Percentiles rank a stretch among this genome's conserved stretches.
Conservation (phyloP, 2,888 invertebrate genomes). For the Liopterus haemorrhoidalis region DNA sequence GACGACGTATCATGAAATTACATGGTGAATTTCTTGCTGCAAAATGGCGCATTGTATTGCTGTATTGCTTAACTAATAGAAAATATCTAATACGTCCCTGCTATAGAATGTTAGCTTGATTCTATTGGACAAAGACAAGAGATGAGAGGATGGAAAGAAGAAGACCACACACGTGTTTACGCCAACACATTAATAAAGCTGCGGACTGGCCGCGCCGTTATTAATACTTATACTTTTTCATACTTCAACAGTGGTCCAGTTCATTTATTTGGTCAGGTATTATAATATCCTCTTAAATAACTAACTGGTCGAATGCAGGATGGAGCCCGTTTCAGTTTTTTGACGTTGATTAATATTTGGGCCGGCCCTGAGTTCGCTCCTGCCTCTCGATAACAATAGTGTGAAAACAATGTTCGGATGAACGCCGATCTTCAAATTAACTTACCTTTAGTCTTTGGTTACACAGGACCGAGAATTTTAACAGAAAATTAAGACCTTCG, state of each 20-base stretch:
- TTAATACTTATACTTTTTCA: slow-evolving; percentile 46
- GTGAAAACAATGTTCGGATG: slow-evolving; percentile 42
- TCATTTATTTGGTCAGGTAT: neutral
- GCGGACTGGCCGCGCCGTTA: slow-evolving; percentile 43
- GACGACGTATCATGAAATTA: too few relatives aligned
- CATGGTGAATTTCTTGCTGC: too few relatives aligned
- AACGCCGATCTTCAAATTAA: too few relatives aligned
- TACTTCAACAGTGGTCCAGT: slow-evolving; percentile 36
- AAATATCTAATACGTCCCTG: too few relatives aligned
- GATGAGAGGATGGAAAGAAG: slow-evolving; percentile 39
- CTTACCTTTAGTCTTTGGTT: too few relatives aligned
- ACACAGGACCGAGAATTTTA: too few relatives aligned
- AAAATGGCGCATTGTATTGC: too few relatives aligned
- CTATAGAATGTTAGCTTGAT: too few relatives aligned
- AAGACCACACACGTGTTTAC: slow-evolving; percentile 45
- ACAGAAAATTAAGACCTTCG: too few relatives aligned
- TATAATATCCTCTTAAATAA: too few relatives aligned
- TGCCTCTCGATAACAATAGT: slow-evolving; percentile 43
- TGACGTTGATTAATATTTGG: slow-evolving; percentile 46
- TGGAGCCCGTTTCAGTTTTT: slow-evolving; percentile 37
- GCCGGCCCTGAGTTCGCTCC: slow-evolving; percentile 40
- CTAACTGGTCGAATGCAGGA: slow-evolving; percentile 34
- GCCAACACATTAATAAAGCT: slow-evolving; percentile 45
- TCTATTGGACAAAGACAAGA: too few relatives aligned
- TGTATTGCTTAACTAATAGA: too few relatives aligned